phyloP scores from a whole-genome alignment of 2,888 invertebrate genomes.

The Megalurothrips usitatus region DNA sequence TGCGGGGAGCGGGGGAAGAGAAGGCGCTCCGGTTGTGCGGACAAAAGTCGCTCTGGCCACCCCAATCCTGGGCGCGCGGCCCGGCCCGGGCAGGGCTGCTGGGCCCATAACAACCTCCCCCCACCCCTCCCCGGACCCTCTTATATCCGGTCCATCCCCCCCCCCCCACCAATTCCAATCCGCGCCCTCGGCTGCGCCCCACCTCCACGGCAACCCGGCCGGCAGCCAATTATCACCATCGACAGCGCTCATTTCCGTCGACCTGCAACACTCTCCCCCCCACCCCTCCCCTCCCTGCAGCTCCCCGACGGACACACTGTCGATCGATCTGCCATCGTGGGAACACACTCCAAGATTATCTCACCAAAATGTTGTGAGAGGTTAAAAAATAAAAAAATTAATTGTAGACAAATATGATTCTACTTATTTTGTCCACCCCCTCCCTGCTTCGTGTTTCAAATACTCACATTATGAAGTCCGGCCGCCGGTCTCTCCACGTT shows the following conservation, averaged over 20 bases:
- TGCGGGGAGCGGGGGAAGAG: too few relatives aligned
- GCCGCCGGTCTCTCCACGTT: too few relatives aligned
- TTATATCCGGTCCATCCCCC: too few relatives aligned
- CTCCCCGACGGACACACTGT: background rate
- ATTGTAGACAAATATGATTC: too few relatives aligned
- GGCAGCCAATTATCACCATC: constrained; percentile 13
- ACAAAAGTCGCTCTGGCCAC: background rate
- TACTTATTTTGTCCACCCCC: too few relatives aligned
- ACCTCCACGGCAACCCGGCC: background rate
- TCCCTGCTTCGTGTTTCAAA: too few relatives aligned
- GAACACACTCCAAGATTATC: background rate
- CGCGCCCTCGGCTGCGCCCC: too few relatives aligned
- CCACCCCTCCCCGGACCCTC: background rate
- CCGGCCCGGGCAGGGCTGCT: background rate
- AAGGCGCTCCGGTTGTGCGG: too few relatives aligned
- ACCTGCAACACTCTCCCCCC: background rate
- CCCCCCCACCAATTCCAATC: too few relatives aligned
- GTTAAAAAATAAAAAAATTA: too few relatives aligned
- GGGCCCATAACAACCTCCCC: background rate
- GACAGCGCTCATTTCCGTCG: constrained; percentile 9
- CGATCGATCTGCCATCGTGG: background rate
- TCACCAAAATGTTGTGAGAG: too few relatives aligned
- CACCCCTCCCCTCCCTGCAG: background rate
- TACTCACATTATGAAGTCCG: too few relatives aligned
- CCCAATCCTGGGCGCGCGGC: background rate